Evolutionary conservation across 2,113 vertebrate species (phyloP), one percentile per base, ranked within the genome.

Genomic region (Poeciliopsis retropinna): DNA sequence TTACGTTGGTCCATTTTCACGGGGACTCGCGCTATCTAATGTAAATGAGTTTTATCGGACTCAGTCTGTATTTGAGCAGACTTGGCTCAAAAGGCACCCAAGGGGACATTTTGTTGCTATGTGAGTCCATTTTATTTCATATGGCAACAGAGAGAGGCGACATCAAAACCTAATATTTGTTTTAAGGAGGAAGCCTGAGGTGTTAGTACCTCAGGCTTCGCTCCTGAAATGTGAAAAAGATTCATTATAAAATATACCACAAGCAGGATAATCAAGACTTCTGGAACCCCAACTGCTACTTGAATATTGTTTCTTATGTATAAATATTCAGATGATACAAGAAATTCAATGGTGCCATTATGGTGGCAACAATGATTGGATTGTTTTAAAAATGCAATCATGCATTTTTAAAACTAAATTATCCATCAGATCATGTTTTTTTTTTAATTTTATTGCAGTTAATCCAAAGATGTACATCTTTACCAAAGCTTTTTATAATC

Each of bases 121-220:
- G 91, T 75, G 85, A 91, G 79, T 86, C 87, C 63, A 60, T 76
- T 75, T 47, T 57, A 80, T 92, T 86, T 90, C 10, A 88, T 89
- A 93, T 92, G 88, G 81, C 69, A 15, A 93, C 87, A 47, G 60
- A 51, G 41, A 75, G 15, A 70, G 76, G 85, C 80, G 84, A 85
- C 83, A 88, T 85, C 87, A 73, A 72, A 28, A 17, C 79, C 73
- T 57, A 82, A 62, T 85, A 80, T 87, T 78, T 81, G 75, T 39
- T 67, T 51, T 85, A 78, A 71, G 37, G 75, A 80, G 72, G 74
- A 86, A 79, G 72, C 75, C 72, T 4, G 27, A 47, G 78, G 71
- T 60, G 69, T 85, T 75, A 84, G 62, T 80, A 67, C 67, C 60
- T 12, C 17, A 41, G 68, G 10, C 11, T 39, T n/a, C 22, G 41